Evolutionary conservation across 2,888 invertebrate species (phyloP).

Genomic region (Torymus auratus): DNA sequence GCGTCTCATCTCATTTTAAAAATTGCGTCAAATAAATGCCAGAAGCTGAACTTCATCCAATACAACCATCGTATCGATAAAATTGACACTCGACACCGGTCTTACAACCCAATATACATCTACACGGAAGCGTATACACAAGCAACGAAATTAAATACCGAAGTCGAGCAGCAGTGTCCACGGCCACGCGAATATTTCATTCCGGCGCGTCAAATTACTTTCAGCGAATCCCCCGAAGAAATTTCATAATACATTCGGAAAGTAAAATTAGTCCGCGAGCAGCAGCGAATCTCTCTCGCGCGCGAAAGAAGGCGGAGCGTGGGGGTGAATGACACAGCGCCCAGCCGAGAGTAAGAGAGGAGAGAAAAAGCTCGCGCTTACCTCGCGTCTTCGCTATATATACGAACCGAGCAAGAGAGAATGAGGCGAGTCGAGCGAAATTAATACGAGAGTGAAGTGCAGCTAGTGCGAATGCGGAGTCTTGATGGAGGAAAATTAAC

Average conservation of each 20-base stretch:
- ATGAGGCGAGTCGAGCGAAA: conserved; percentile 42
- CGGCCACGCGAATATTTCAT: background rate
- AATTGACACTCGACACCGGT: too few species aligned
- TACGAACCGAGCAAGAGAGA: conserved; percentile 14
- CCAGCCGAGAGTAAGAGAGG: background rate
- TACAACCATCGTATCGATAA: too few species aligned
- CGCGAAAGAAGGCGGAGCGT: background rate
- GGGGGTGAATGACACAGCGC: background rate
- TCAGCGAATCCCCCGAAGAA: background rate
- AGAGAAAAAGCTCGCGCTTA: background rate
- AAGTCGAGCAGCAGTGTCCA: background rate
- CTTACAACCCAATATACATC: too few species aligned
- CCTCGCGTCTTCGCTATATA: background rate
- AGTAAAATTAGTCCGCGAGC: conserved; percentile 2
- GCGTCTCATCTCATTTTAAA: too few species aligned
- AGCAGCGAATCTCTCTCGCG: too few species aligned
- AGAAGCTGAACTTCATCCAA: too few species aligned
- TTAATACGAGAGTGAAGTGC: conserved; percentile 49
- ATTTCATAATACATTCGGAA: conserved; percentile 7
- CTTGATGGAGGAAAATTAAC: conserved; percentile 51
- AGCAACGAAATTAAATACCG: too few species aligned
- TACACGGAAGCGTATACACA: too few species aligned
- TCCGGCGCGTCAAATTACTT: background rate
- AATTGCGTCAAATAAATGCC: too few species aligned
- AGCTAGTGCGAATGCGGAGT: background rate